Conservation (phyloP, 53 echinoderm and acorn worm genomes). For the Patiria pectinifera region DNA sequence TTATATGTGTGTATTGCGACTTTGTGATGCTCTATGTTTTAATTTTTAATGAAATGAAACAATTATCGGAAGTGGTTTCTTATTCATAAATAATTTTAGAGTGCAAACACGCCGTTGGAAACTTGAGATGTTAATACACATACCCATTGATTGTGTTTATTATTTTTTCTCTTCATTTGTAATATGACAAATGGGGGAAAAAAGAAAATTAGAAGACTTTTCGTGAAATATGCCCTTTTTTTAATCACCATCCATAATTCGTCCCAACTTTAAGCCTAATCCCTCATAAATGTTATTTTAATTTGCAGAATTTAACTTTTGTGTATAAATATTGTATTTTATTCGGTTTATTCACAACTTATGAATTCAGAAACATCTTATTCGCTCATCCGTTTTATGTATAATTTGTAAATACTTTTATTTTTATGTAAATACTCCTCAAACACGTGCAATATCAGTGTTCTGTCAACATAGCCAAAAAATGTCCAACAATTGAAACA, state of each 20-base stretch:
- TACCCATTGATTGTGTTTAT: too few species aligned
- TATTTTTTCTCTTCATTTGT: too few species aligned
- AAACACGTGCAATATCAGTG: conserved; percentile 35
- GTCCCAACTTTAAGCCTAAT: not conserved
- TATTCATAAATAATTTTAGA: not conserved
- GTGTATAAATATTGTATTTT: not conserved
- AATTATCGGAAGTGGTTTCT: not conserved
- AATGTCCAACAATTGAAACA: not conserved
- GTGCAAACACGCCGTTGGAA: not conserved
- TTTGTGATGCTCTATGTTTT: not conserved
- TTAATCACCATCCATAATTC: not conserved
- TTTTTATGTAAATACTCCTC: conserved; percentile 18
- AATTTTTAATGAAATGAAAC: not conserved
- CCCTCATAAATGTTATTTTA: not conserved
- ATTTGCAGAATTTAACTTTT: not conserved
- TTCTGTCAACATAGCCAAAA: not conserved
- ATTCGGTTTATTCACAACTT: not conserved
- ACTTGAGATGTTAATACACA: not conserved
- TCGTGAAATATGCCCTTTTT: too few species aligned
- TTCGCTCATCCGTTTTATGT: conserved; percentile 24
- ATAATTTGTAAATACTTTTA: conserved; percentile 43
- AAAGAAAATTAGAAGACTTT: too few species aligned
- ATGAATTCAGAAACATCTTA: not conserved
- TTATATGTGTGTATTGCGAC: not conserved
- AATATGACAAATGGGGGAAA: too few species aligned